A percentile compares a stretch with the other conserved stretches of the same genome.
These are phyloP conservation scores for Apis florea DNA, from an alignment of 1,140 invertebrate species.

Conservation along the genomic window DNA sequence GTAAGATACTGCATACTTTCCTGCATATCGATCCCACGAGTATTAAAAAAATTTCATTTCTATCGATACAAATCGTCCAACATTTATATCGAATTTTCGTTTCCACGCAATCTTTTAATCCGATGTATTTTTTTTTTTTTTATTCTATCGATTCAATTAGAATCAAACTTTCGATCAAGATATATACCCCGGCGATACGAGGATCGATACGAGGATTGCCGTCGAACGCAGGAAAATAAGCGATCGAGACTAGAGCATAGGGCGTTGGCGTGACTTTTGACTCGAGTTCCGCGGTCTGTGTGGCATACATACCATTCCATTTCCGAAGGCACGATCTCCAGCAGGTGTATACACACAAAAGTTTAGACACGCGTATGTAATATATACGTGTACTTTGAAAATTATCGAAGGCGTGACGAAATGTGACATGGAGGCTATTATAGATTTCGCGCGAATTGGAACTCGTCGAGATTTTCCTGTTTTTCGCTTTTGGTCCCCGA, in stretches of 20 bases:
- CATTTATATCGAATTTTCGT: too few species aligned
- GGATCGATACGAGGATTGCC: too few species aligned
- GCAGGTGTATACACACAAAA: constrained; percentile 36
- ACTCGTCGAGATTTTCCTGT: constrained; percentile 1
- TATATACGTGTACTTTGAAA: constrained; percentile 28
- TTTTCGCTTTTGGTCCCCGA: too few species aligned
- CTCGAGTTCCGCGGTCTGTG: constrained; percentile 25
- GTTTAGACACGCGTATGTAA: constrained; percentile 24
- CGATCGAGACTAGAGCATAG: neutral
- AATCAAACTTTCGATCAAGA: neutral
- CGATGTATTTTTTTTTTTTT: neutral
- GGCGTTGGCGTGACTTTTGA: constrained; percentile 42
- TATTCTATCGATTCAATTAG: neutral
- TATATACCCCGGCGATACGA: too few species aligned
- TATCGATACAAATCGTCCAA: neutral
- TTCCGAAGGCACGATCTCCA: constrained; percentile 43
- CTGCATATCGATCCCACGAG: neutral
- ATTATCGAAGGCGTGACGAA: constrained; percentile 18
- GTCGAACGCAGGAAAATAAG: neutral
- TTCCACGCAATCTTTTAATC: neutral
- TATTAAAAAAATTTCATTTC: too few species aligned
- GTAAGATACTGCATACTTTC: neutral
- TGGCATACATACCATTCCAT: constrained; percentile 51
- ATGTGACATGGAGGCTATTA: constrained; percentile 1
- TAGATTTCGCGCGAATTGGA: constrained; percentile 21